Evolutionary conservation across 1,140 invertebrate genomes (phyloP).

Genomic region (Helicoverpa zea): DNA sequence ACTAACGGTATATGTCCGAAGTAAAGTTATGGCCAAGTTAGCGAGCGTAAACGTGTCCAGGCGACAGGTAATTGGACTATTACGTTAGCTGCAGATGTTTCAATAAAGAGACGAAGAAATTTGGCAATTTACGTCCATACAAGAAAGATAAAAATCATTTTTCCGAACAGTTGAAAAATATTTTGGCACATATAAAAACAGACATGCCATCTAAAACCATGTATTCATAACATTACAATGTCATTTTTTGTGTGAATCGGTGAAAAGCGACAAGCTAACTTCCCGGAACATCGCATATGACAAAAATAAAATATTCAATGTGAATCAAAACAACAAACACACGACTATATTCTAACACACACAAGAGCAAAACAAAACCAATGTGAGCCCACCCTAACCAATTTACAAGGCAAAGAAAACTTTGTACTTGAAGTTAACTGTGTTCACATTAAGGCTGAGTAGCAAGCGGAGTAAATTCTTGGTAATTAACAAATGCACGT

Average conservation of each 20-base stretch:
- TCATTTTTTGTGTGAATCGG: no score
- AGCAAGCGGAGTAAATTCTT: constrained; percentile 48
- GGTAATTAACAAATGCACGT: constrained; percentile 55
- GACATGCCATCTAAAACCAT: no score
- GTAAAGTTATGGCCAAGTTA: constrained; percentile 34
- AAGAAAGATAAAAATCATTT: no score
- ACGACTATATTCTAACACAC: not conserved
- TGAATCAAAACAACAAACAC: not conserved
- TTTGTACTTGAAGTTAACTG: constrained; percentile 38
- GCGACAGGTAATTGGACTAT: constrained; percentile 2
- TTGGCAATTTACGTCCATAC: not conserved
- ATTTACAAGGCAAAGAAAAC: constrained; percentile 21
- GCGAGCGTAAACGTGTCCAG: constrained; percentile 21
- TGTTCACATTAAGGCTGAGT: constrained; percentile 44
- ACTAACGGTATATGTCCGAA: constrained; percentile 26
- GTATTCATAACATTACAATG: no score
- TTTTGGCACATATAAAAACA: no score
- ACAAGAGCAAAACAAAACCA: not conserved
- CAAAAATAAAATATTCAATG: not conserved
- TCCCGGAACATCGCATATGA: no score
- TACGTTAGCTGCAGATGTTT: constrained; percentile 22
- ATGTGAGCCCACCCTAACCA: not conserved
- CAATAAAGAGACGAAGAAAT: no score
- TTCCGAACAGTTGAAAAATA: no score
- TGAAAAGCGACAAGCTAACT: no score